Evolutionary conservation across 1,140 invertebrate genomes (phyloP), one percentile per base, ranked within the genome.

Genomic region (Agrilus planipennis): DNA sequence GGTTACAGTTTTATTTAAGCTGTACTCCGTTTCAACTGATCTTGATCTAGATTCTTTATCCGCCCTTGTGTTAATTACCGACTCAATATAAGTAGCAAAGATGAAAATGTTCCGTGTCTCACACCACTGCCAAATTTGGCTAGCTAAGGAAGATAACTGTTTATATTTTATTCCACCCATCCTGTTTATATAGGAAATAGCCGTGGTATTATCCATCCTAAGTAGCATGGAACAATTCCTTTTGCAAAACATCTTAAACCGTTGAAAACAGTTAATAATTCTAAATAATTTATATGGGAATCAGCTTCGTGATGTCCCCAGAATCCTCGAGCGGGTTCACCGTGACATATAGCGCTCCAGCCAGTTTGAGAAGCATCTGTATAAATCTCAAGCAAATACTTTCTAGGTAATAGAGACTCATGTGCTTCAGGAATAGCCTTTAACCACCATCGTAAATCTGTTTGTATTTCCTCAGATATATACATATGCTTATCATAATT

Each of bases 391-490:
- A 50, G 17, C n/a, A n/a, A n/a, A n/a, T n/a, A n/a, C n/a, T 9
- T 11, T 37, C 52, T 17, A 43, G 32, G n/a, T n/a, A n/a, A n/a
- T n/a, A n/a, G 3, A 16, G 17, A 10, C 18, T 19, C 5, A 29
- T 39, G 27, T 53, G 47, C 31, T 31, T 15, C 37, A 35, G 27
- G 25, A 16, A 21, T 55, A 34, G 52, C 42, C 16, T 23, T 6
- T 42, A 12, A 29, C 54, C 58, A 60, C 55, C 55, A 60, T n/a
- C 3, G 34, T 5, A 18, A 58, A 45, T 34, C n/a, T 50, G 46
- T 27, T 23, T 11, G 18, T 10, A 19, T 29, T 44, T 7, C 4
- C 4, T 11, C 1, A 11, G 32, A 25, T 15, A 31, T 5, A 14
- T 17, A 42, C 32, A 22, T 23, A 3, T 23, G 10, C 2, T 4